Evolutionary conservation across 2,888 invertebrate species (phyloP).

Genomic region (Drosophila anomalata): DNA sequence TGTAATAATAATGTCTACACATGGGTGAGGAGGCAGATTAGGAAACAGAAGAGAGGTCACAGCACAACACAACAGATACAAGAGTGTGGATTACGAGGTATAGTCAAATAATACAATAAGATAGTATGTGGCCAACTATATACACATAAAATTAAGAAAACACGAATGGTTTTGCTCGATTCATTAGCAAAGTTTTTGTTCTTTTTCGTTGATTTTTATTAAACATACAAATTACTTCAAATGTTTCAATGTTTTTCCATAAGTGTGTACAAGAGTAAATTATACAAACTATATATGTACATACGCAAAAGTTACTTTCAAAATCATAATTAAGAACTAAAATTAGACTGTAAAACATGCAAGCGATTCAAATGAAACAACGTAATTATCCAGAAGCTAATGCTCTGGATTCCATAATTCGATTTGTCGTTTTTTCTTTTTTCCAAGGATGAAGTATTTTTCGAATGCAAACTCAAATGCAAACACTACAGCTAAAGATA

Average conservation of each 20-base stretch:
- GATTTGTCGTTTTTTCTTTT: constrained; percentile 8
- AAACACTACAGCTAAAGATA: constrained; percentile 60
- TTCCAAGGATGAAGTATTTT: constrained; percentile 32
- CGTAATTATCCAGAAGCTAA: constrained; percentile 34
- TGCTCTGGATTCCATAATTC: constrained; percentile 21
- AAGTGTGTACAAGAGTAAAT: constrained; percentile 48
- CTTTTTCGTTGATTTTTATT: constrained; percentile 60
- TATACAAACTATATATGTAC: constrained; percentile 67
- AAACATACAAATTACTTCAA: constrained; percentile 76
- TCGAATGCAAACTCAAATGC: constrained; percentile 60
- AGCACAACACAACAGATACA: constrained; percentile 46
- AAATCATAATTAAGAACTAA: constrained; percentile 64
- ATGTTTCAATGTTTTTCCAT: constrained; percentile 47
- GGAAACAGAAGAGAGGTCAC: constrained; percentile 48
- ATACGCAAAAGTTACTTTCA: constrained; percentile 72
- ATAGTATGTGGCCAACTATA: constrained; percentile 43
- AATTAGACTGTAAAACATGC: constrained; percentile 67
- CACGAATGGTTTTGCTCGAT: constrained; percentile 62
- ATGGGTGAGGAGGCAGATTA: constrained; percentile 35
- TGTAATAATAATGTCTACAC: constrained; percentile 23
- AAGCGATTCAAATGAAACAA: constrained; percentile 52
- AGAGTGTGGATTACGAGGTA: constrained; percentile 18
- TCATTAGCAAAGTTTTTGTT: constrained; percentile 55
- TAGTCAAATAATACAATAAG: constrained; percentile 22
- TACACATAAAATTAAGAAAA: constrained; percentile 59